phyloP scores from a whole-genome alignment of 2,888 invertebrate species.

The Melanargia galathea region DNA sequence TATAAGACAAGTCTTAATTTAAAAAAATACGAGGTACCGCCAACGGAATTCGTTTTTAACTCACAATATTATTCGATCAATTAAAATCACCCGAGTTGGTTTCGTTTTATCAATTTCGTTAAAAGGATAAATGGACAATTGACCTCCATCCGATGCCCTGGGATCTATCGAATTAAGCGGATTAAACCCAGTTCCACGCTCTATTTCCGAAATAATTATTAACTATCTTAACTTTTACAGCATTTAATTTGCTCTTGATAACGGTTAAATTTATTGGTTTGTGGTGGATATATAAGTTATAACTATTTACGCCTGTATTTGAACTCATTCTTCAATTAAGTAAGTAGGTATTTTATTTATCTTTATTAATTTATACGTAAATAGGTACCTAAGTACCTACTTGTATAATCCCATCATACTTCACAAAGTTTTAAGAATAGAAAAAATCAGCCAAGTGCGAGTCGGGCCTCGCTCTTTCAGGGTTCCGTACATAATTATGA shows the following conservation, averaged over 20 bases:
- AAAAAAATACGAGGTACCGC: neutral
- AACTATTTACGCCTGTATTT: neutral
- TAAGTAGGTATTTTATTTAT: neutral
- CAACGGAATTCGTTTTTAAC: slow-evolving; percentile 69
- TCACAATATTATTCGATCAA: slow-evolving; percentile 72
- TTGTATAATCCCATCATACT: no score
- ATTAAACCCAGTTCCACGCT: slow-evolving; percentile 70
- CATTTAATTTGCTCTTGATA: slow-evolving; percentile 13
- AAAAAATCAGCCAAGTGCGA: no score
- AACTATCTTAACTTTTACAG: slow-evolving; percentile 28
- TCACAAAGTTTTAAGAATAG: no score
- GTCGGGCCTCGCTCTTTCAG: no score
- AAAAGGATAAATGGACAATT: slow-evolving; percentile 82
- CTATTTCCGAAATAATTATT: slow-evolving; percentile 45
- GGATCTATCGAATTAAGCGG: slow-evolving; percentile 75
- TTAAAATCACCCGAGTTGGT: slow-evolving; percentile 77
- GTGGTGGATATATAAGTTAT: neutral
- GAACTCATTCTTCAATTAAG: neutral
- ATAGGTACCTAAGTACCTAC: no score
- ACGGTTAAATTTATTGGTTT: slow-evolving; percentile 12
- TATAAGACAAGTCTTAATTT: neutral
- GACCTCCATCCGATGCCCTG: slow-evolving; percentile 77
- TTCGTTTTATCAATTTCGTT: slow-evolving; percentile 81
- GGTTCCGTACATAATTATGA: no score
- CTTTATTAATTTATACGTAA: neutral